phyloP scores from a whole-genome alignment of 1,140 invertebrate species.

The Papilio polytes region DNA sequence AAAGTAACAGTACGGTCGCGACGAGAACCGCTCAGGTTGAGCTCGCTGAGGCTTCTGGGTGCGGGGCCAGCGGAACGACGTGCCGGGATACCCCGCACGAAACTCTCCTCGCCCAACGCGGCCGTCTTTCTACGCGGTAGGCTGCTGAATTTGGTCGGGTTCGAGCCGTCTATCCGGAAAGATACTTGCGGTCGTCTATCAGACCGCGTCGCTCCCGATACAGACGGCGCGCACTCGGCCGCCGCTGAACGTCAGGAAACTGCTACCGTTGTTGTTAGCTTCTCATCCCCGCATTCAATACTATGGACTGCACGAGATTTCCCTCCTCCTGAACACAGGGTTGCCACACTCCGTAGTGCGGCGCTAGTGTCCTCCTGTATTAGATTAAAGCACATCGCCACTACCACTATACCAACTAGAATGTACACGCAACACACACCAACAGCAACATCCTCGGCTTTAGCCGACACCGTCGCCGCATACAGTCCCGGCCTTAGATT shows the following conservation, averaged over 20 bases:
- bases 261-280: slow-evolving; percentile 82
- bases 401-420: slow-evolving; percentile 96
- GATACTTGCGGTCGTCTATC: slow-evolving; percentile 79
- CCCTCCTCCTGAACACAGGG: slow-evolving; percentile 66
- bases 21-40: slow-evolving; percentile 87
- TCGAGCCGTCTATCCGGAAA: slow-evolving; percentile 81
- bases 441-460: slow-evolving; percentile 90
- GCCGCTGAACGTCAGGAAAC: slow-evolving; percentile 87
- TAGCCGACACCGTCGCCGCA: slow-evolving; percentile 86
- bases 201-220: slow-evolving; percentile 72
- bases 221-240: slow-evolving; percentile 69
- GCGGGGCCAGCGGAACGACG: slow-evolving; percentile 86
- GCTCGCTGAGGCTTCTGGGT: slow-evolving; percentile 91
- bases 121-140: slow-evolving; percentile 85
- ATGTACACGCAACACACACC: slow-evolving; percentile 94
- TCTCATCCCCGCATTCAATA: slow-evolving; percentile 83
- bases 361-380: slow-evolving; percentile 96
- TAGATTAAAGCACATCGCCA: slow-evolving; percentile 98
- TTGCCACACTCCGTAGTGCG: slow-evolving; percentile 83
- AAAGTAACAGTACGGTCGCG: slow-evolving; percentile 93
- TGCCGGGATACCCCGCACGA: slow-evolving; percentile 87
- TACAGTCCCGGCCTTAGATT: slow-evolving; percentile 91
- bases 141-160: slow-evolving; percentile 84
- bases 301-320: slow-evolving; percentile 75
- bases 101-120: slow-evolving; percentile 77